phyloP scores from a whole-genome alignment of 1,140 invertebrate species.

The Leptonema lineaticorne region DNA sequence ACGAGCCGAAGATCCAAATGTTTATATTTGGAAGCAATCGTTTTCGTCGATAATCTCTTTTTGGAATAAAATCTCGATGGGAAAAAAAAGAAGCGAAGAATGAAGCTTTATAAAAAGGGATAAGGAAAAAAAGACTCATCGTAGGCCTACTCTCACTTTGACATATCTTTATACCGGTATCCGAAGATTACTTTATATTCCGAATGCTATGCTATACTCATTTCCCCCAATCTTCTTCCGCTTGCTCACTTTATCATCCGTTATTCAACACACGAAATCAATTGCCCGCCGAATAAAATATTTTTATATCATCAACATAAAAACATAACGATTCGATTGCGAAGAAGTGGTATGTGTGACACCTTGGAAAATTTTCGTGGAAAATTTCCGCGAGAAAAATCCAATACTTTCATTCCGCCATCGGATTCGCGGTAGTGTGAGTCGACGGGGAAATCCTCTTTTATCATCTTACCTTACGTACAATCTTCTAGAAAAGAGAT shows the following conservation, averaged over 20 bases:
- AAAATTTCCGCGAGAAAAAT: background rate
- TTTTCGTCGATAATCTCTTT: background rate
- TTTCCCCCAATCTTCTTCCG: conserved; percentile 23
- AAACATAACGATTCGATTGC: conserved; percentile 10
- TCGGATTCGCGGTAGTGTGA: background rate
- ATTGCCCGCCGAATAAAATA: conserved; percentile 27
- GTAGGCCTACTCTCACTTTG: conserved; percentile 1
- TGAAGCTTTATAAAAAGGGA: no score
- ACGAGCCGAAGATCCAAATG: no score
- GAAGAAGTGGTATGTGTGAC: background rate
- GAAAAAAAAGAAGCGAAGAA: background rate
- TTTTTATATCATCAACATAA: conserved; percentile 27
- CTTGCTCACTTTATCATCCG: conserved; percentile 13
- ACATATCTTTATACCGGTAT: conserved; percentile 22
- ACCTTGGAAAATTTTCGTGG: no score
- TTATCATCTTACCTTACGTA: conserved; percentile 7
- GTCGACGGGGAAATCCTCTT: conserved; percentile 10
- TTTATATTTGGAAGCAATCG: background rate
- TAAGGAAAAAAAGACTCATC: conserved; percentile 1
- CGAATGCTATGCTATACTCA: conserved; percentile 10
- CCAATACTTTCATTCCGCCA: background rate
- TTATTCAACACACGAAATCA: conserved; percentile 30
- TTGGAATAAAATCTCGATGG: background rate
- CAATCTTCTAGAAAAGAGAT: conserved; percentile 14
- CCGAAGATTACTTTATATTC: conserved; percentile 24